phyloP scores from a whole-genome alignment of 64 coral and sea anemone genomes.

The Platygyra sinensis region DNA sequence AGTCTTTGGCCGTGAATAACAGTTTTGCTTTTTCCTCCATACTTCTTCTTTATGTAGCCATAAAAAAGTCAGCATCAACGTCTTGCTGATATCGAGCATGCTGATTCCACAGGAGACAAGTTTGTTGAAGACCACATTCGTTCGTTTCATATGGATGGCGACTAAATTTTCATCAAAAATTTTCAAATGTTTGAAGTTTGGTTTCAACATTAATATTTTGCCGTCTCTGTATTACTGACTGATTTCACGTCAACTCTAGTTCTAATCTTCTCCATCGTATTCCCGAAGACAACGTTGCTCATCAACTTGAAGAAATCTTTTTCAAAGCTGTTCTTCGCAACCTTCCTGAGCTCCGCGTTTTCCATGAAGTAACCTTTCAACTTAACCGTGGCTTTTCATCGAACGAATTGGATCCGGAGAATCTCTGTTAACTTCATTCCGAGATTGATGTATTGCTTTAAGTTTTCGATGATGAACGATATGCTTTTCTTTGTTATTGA shows the following conservation, averaged over 20 bases:
- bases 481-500: too few relatives aligned
- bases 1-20: conserved; percentile 19
- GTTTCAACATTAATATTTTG: neutral
- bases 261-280: conserved; percentile 37
- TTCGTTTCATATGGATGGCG: conserved; percentile 31
- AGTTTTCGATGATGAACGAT: too few relatives aligned
- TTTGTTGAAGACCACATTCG: conserved; percentile 35
- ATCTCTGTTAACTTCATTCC: too few relatives aligned
- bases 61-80: conserved; percentile 47
- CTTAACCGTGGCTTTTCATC: neutral
- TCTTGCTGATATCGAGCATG: conserved; percentile 43
- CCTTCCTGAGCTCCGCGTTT: neutral
- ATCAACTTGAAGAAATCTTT: conserved; percentile 32
- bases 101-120: conserved; percentile 24
- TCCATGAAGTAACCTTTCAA: neutral
- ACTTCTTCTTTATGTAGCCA: conserved; percentile 23
- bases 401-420: too few relatives aligned
- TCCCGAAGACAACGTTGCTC: conserved; percentile 40
- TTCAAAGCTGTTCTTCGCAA: neutral
- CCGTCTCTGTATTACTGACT: neutral
- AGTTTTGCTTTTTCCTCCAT: neutral
- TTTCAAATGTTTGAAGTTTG: conserved; percentile 15
- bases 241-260: neutral
- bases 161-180: neutral
- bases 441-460: neutral